These are phyloP conservation scores for Heliconius hermathena DNA, from an alignment of 1,140 invertebrate species.

Conservation along the genomic window DNA sequence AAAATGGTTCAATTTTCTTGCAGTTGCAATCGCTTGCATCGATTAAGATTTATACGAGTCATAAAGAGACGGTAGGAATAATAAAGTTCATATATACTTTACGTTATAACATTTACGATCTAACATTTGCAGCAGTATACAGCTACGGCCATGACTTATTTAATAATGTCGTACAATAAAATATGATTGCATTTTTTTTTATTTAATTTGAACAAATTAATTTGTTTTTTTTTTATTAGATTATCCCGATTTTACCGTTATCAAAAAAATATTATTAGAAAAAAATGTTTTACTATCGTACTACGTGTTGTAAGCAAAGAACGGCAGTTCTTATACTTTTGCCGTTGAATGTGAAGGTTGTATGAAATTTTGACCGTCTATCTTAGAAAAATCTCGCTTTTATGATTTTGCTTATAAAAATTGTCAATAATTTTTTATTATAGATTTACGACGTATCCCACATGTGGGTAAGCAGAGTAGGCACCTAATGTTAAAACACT, in stretches of 20 bases:
- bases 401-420: too few relatives aligned
- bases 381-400: too few relatives aligned
- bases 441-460: too few relatives aligned
- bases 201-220: neutral
- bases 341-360: too few relatives aligned
- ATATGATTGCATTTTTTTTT: neutral
- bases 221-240: neutral
- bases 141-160: slow-evolving; percentile 32
- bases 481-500: too few relatives aligned
- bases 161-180: slow-evolving; percentile 29
- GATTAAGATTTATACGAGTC: slow-evolving; percentile 44
- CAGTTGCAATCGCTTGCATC: slow-evolving; percentile 38
- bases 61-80: slow-evolving; percentile 41
- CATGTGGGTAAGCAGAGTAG: too few relatives aligned
- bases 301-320: too few relatives aligned
- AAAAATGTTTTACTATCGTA: too few relatives aligned
- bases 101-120: slow-evolving; percentile 34
- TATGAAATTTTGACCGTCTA: too few relatives aligned
- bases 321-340: too few relatives aligned
- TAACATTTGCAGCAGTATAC: slow-evolving; percentile 28
- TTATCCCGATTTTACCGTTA: neutral
- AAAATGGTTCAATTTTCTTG: neutral
- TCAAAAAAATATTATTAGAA: too few relatives aligned
- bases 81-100: slow-evolving; percentile 41
- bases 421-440: too few relatives aligned